Percentiles rank a stretch among this genome's conserved stretches.
Evolutionary conservation across 2,888 invertebrate genomes (phyloP).

Genomic region (Amblyteles armatorius): DNA sequence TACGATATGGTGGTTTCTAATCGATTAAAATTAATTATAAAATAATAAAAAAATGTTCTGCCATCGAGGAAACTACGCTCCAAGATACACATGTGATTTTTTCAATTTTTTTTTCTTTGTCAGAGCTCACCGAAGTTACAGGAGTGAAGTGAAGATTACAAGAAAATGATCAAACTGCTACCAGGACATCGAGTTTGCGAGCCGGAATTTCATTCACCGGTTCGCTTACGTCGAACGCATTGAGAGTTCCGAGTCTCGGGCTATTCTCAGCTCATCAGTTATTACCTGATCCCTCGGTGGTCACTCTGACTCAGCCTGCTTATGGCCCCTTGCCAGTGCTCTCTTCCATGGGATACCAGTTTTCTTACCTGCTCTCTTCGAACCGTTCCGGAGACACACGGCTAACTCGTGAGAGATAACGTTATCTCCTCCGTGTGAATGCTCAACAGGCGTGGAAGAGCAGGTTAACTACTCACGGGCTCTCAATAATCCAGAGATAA

Average conservation of each 20-base stretch:
- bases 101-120: not conserved
- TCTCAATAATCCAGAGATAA: conserved; percentile 81
- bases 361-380: conserved; percentile 74
- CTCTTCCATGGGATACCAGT: conserved; percentile 55
- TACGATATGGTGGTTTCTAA: too few relatives aligned
- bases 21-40: too few relatives aligned
- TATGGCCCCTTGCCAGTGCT: conserved; percentile 31
- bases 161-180: not conserved
- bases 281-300: conserved; percentile 59
- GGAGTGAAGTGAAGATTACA: not conserved
- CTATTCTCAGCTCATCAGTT: conserved; percentile 28
- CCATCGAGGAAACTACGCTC: too few relatives aligned
- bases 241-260: conserved; percentile 4
- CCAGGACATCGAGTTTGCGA: not conserved
- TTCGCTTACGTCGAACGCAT: conserved; percentile 37
- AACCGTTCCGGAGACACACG: conserved; percentile 67
- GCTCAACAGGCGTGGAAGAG: conserved; percentile 77
- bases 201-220: conserved; percentile 15
- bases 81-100: too few relatives aligned
- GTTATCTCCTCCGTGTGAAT: conserved; percentile 81
- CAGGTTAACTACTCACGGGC: conserved; percentile 75
- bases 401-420: conserved; percentile 76
- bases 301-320: conserved; percentile 63
- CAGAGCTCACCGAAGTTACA: not conserved
- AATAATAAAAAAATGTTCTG: too few relatives aligned